Percentiles rank a stretch among this genome's conserved stretches.
Evolutionary conservation across 2,888 invertebrate species (phyloP).

Genomic region (Drosophila percnosoma): DNA sequence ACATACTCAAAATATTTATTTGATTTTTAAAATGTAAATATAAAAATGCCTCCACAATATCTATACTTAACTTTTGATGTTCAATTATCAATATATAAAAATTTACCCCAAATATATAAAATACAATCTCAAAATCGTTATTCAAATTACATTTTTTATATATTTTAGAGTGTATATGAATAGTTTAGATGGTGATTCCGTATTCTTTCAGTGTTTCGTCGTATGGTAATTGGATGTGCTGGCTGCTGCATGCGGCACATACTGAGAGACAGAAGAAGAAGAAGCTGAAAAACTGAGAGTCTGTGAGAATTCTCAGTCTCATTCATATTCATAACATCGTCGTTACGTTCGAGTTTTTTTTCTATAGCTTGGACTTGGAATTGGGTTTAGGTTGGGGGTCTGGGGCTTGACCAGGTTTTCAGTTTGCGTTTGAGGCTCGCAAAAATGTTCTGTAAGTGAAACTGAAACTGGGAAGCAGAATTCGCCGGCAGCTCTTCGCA

Average conservation of each 20-base stretch:
- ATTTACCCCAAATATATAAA: background rate
- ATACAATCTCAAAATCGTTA: background rate
- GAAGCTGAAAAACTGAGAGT: conserved; percentile 7
- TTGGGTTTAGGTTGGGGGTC: conserved; percentile 1
- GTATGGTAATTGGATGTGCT: conserved; percentile 55
- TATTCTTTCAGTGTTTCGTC: conserved; percentile 23
- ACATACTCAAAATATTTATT: no score
- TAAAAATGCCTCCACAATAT: background rate
- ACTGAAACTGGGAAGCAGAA: conserved; percentile 56
- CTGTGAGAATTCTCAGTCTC: conserved; percentile 36
- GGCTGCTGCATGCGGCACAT: conserved; percentile 14
- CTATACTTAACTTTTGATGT: fast-evolving
- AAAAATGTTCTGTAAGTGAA: conserved; percentile 65
- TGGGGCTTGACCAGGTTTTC: background rate
- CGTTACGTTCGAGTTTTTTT: conserved; percentile 60
- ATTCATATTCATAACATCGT: conserved; percentile 76
- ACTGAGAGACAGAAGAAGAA: conserved; percentile 11
- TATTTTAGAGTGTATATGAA: conserved; percentile 25
- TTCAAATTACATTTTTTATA: background rate
- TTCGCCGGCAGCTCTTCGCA: conserved; percentile 37
- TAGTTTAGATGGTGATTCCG: conserved; percentile 16
- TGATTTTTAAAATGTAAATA: background rate
- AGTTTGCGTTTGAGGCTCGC: background rate
- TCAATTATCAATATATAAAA: background rate
- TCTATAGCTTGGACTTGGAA: conserved; percentile 26